Evolutionary conservation across 2,888 invertebrate species (phyloP), one percentile per base, ranked within the genome.

Genomic region (Eilema griseolum): DNA sequence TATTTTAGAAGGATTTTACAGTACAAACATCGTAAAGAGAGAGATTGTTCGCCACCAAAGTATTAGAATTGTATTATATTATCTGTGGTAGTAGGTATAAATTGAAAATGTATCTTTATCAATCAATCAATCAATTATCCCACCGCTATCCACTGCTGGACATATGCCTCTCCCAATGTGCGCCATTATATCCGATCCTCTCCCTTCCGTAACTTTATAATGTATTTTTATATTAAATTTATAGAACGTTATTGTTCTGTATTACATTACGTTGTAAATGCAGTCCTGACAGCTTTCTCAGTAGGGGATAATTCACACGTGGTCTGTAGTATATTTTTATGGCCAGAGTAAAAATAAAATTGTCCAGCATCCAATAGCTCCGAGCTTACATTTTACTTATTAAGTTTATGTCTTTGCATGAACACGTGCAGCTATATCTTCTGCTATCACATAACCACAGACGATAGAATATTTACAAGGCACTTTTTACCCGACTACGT

Each of bases 261-360:
- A 4, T 62, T 68, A 62, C 56, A 24, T 20, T 26, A 57, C 37
- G 56, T 56, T 62, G 68, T 74, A 28, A 71, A 66, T 60, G 66
- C 33, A 52, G 61, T 62, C 63, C 12, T 0, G 60, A 52, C 61
- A 33, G 31, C 56, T 64, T 28, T 23, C 73, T 70, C 72, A 62
- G 76, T 65, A 69, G 70, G 72, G 74, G 72, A 60, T 60, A 57
- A n/a, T 61, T 28, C 62, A 64, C 63, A 72, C 70, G 72, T 68
- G 70, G 67, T 62, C 24, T 23, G 64, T 33, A n/a, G 61, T 63
- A 57, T 65, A 69, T 71, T 74, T 64, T 69, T 57, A 71, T 26
- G 26, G 41, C 59, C 33, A 31, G 60, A 66, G 59, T 73, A 52
- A 71, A 60, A 57, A 68, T 63, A 63, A 62, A 68, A 63, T 52